These are phyloP conservation scores for Actinia tenebrosa DNA, from an alignment of 64 coral and sea anemone genomes.

Conservation along the genomic window DNA sequence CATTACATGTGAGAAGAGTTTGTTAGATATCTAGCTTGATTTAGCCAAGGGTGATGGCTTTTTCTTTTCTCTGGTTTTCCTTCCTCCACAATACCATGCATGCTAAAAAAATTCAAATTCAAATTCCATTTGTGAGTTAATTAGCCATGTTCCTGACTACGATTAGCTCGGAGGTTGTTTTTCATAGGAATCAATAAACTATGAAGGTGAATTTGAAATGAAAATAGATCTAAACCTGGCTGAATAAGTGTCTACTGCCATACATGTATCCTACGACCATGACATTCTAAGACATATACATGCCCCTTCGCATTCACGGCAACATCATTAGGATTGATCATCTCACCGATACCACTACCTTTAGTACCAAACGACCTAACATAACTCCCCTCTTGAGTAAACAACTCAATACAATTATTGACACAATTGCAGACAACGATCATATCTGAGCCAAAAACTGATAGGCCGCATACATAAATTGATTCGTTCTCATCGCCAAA, in stretches of 20 bases:
- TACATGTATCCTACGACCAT: neutral
- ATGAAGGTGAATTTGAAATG: neutral
- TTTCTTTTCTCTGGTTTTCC: no score
- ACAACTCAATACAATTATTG: constrained; percentile 64
- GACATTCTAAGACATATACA: constrained; percentile 8
- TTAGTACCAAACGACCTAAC: constrained; percentile 47
- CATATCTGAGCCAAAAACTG: constrained; percentile 34
- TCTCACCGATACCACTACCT: constrained; percentile 46
- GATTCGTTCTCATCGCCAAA: constrained; percentile 38
- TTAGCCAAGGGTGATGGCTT: no score
- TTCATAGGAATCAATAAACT: no score
- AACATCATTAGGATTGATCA: constrained; percentile 24
- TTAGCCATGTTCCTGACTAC: no score
- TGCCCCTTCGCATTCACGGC: neutral
- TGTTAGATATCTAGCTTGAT: no score
- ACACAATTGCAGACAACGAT: constrained; percentile 50
- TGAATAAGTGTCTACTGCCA: neutral
- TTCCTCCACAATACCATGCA: no score
- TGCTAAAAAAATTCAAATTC: no score
- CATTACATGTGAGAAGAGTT: no score
- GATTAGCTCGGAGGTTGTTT: no score
- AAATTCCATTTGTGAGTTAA: no score
- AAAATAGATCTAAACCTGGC: neutral
- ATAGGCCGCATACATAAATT: constrained; percentile 23
- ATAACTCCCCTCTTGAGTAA: constrained; percentile 45